These are phyloP conservation scores for Percopsis transmontana DNA, from an alignment of 2,113 vertebrate species.

Conservation along the genomic window DNA sequence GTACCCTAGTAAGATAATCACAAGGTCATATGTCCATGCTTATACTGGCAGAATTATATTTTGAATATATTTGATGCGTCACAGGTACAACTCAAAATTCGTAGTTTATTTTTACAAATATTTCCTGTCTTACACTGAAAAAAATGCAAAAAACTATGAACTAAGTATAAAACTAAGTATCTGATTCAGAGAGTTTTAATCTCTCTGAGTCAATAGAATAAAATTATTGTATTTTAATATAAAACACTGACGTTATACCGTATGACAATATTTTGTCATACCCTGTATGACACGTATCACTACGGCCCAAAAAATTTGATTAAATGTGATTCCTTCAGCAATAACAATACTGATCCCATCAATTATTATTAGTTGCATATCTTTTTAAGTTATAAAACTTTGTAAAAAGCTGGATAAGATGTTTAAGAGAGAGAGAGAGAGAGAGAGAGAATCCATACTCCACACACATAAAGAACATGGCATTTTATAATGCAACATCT, in stretches of 20 bases:
- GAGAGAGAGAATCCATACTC: too few species aligned
- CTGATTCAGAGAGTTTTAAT: background rate
- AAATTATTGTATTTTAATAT: background rate
- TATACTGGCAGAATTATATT: background rate
- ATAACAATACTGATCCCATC: background rate
- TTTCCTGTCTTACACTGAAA: background rate
- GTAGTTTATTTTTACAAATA: background rate
- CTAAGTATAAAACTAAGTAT: background rate
- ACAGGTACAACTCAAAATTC: background rate
- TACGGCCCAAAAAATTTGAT: too few species aligned
- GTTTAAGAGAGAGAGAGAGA: background rate
- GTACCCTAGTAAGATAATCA: too few species aligned
- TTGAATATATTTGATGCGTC: constrained; percentile 1
- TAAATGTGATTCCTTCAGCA: background rate
- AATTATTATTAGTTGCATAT: background rate
- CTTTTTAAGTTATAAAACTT: background rate
- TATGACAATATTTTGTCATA: background rate
- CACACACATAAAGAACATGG: too few species aligned
- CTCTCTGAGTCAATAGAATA: background rate
- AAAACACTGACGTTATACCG: background rate
- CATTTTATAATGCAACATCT: too few species aligned
- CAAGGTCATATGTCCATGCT: background rate
- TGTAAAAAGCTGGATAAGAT: background rate
- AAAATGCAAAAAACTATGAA: background rate
- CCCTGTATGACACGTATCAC: background rate